These are phyloP conservation scores for Drosophila burlai DNA, from an alignment of 1,140 invertebrate genomes.

Conservation along the genomic window DNA sequence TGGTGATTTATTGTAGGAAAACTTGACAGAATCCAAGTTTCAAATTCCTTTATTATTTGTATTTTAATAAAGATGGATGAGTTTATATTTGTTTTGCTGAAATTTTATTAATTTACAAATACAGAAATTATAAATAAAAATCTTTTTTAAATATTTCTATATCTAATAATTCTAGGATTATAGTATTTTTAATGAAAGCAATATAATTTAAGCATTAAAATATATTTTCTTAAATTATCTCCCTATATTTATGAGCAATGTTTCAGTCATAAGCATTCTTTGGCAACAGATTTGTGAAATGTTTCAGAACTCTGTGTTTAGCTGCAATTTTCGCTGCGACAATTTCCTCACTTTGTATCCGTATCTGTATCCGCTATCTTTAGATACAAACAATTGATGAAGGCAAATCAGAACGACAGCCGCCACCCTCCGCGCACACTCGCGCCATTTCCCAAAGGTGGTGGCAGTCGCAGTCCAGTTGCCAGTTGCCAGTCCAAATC, in stretches of 20 bases:
- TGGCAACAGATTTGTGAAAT: slow-evolving; percentile 1
- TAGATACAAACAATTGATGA: slow-evolving; percentile 8
- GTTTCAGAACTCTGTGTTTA: slow-evolving; percentile 2
- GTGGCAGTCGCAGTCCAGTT: slow-evolving; percentile 13
- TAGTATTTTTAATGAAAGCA: not conserved
- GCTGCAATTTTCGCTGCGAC: not conserved
- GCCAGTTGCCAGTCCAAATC: slow-evolving; percentile 12
- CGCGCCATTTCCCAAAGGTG: slow-evolving; percentile 21
- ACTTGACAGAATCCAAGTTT: too few relatives aligned
- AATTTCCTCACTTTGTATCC: not conserved
- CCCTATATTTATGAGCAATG: not conserved
- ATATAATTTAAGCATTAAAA: not conserved
- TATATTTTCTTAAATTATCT: not conserved
- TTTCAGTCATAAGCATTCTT: too few relatives aligned
- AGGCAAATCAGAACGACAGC: slow-evolving; percentile 2
- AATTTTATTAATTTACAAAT: not conserved
- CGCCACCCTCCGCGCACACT: slow-evolving; percentile 15
- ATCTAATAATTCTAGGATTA: not conserved
- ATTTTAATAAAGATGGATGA: too few relatives aligned
- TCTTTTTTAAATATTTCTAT: too few relatives aligned
- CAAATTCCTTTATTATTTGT: too few relatives aligned
- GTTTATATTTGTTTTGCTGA: too few relatives aligned
- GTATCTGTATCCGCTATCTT: not conserved
- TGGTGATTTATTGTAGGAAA: too few relatives aligned
- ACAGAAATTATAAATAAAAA: not conserved